phyloP scores from a whole-genome alignment of 2,888 invertebrate species.

The Bombylius discolor region DNA sequence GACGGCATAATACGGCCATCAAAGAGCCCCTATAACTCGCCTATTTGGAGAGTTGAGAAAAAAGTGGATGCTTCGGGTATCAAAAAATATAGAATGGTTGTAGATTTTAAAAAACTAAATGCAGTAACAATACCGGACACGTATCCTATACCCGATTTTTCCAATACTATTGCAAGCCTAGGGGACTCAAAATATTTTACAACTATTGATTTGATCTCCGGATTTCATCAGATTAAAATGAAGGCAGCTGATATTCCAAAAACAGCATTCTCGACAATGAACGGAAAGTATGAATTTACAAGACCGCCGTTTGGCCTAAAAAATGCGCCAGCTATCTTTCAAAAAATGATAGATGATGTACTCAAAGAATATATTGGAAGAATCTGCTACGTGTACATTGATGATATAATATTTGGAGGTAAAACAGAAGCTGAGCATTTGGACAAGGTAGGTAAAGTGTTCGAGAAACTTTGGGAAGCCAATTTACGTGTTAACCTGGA shows the following conservation, averaged over 20 bases:
- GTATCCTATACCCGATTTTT: slow-evolving; percentile 5
- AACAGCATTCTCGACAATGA: slow-evolving; percentile 14
- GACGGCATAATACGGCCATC: slow-evolving; percentile 22
- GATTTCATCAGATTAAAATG: slow-evolving; percentile 18
- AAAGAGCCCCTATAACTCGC: slow-evolving; percentile 19
- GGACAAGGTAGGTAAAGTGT: no score
- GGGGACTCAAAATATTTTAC: slow-evolving; percentile 16
- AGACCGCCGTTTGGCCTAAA: slow-evolving; percentile 1
- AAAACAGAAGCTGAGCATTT: no score
- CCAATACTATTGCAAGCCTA: slow-evolving; percentile 13
- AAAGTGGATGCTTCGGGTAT: slow-evolving; percentile 14
- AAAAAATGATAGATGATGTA: slow-evolving; percentile 16
- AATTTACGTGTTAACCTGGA: neutral
- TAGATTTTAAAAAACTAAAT: slow-evolving; percentile 16
- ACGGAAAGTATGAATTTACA: slow-evolving; percentile 5
- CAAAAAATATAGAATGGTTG: slow-evolving; percentile 15
- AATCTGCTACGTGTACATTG: slow-evolving; percentile 12
- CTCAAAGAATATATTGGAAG: slow-evolving; percentile 10
- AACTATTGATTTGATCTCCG: slow-evolving; percentile 15
- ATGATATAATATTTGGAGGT: slow-evolving; percentile 1
- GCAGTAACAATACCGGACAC: slow-evolving; percentile 14
- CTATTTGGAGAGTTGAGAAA: slow-evolving; percentile 18
- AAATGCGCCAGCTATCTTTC: slow-evolving; percentile 10
- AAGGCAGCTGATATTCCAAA: slow-evolving; percentile 13
- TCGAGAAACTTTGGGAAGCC: no score